Conservation (phyloP, 2,113 vertebrate genomes). For the Origma solitaria region DNA sequence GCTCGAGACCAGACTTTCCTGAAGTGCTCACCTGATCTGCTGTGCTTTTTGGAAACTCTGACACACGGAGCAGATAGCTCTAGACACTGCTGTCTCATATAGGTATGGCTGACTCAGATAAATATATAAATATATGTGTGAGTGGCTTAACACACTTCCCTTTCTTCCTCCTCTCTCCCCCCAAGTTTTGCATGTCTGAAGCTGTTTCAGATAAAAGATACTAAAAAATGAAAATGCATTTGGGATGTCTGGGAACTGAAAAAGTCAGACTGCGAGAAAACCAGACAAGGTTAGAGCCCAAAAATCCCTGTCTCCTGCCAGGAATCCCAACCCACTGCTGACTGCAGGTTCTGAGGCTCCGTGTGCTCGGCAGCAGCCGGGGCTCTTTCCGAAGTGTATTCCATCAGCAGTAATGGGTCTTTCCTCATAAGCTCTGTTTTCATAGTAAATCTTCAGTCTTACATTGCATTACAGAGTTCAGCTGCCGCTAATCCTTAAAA, state of each 20-base stretch:
- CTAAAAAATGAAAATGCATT: conserved; percentile 41
- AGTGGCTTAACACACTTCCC: conserved; percentile 1
- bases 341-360: background rate
- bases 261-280: conserved; percentile 37
- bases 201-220: conserved; percentile 50
- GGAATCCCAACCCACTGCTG: background rate
- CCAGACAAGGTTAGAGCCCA: conserved; percentile 35
- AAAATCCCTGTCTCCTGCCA: conserved; percentile 44
- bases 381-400: conserved; percentile 8
- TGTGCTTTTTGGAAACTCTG: conserved; percentile 41
- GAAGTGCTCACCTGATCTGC: background rate
- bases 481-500: conserved; percentile 18
- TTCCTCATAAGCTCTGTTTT: conserved; percentile 54
- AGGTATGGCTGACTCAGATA: conserved; percentile 45
- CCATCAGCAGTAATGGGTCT: conserved; percentile 54
- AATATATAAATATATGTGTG: background rate
- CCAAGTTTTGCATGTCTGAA: conserved; percentile 56
- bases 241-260: conserved; percentile 41
- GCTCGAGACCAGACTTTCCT: conserved; percentile 16
- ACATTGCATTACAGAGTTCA: conserved; percentile 22
- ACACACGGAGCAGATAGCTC: background rate
- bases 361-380: background rate
- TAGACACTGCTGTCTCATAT: conserved; percentile 24
- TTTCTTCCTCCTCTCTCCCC: background rate
- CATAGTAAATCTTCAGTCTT: conserved; percentile 58